Evolutionary conservation across 2,888 invertebrate species (phyloP), one percentile per base, ranked within the genome.

Genomic region (Notocelia uddmanniana): DNA sequence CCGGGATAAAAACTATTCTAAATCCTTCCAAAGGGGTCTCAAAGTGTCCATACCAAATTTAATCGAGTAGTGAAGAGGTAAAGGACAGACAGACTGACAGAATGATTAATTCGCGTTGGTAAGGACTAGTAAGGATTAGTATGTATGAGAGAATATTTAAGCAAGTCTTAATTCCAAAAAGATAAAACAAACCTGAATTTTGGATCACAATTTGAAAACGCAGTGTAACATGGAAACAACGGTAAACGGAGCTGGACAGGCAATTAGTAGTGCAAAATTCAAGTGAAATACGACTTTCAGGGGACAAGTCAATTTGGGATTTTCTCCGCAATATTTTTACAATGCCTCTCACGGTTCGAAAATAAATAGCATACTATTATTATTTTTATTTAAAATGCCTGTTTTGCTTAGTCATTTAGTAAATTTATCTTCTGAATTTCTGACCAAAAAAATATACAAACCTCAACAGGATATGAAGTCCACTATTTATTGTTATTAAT

Each of bases 251-350:
- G 62, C 31, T 1, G 19, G 63, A 50, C 63, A 63, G 63, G 63
- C 63, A 63, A 63, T 63, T 63, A 63, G 63, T 63, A 50, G 50
- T 63, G 63, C 50, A 63, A 63, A 62, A 52, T 50, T 52, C 63
- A 19, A 63, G 63, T 63, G 19, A 63, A 63, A 52, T 63, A 63
- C 63, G 63, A 63, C 26, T 62, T 62, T 21, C 41, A 41, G 63
- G 21, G 50, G 31, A 31, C 19, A 63, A 63, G 45, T 62, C 62
- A 31, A 62, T 48, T 48, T 18, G 48, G 48, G 13, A 31, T 63
- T 62, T 48, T 18, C 11, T 19, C 31, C 19, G 8, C 19, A 11
- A 50, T 63, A 19, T 34, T 13, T 48, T 62, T 13, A 9, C 34
- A 21, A 41, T 21, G 13, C 15, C 3, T 41, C 41, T 59, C 21